Conservation (phyloP, 2,888 invertebrate species). For the Aricia artaxerxes region DNA sequence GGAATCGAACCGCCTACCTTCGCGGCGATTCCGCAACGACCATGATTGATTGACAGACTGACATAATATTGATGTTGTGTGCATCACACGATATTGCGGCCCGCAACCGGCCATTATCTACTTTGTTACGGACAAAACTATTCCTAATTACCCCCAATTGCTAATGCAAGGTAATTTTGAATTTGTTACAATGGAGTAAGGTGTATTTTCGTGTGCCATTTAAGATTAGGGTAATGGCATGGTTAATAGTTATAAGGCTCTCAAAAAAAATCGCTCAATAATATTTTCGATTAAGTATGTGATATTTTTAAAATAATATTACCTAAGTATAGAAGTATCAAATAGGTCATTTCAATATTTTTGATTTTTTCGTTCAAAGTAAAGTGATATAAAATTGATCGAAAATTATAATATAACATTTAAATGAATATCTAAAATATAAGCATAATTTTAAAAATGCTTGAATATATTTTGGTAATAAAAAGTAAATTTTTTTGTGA, state of each 20-base stretch:
- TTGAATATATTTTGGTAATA: too few relatives aligned
- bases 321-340: too few relatives aligned
- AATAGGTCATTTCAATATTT: too few relatives aligned
- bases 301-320: neutral
- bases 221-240: neutral
- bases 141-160: constrained; percentile 24
- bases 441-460: too few relatives aligned
- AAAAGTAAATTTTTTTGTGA: too few relatives aligned
- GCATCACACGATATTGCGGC: constrained; percentile 36
- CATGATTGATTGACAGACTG: constrained; percentile 46
- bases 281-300: neutral
- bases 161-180: neutral
- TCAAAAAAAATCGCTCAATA: neutral
- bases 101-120: constrained; percentile 40
- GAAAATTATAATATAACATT: too few relatives aligned
- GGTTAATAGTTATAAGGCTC: neutral
- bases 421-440: too few relatives aligned
- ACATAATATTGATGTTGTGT: constrained; percentile 41
- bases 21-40: neutral
- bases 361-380: too few relatives aligned
- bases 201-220: neutral
- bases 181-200: neutral
- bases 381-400: too few relatives aligned
- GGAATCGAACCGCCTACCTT: constrained; percentile 11
- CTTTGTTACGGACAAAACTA: constrained; percentile 39